A percentile compares a stretch with the other conserved stretches of the same genome.
These are phyloP conservation scores for Cryptocephalus moraei DNA, from an alignment of 2,888 invertebrate genomes.

Conservation along the genomic window DNA sequence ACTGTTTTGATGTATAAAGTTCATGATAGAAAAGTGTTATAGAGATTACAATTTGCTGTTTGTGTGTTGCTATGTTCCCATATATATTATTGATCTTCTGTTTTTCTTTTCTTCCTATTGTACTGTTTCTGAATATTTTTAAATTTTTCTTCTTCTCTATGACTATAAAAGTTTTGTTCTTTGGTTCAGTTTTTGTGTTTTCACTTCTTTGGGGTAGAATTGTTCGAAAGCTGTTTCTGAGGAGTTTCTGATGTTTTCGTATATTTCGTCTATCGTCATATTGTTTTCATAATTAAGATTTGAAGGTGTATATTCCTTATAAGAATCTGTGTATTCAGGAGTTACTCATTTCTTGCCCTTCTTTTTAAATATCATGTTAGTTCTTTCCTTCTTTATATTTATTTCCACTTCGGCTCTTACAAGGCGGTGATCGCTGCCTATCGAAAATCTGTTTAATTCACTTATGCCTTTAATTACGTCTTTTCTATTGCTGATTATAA, in stretches of 20 bases:
- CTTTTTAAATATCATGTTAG: not conserved
- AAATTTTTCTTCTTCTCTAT: not conserved
- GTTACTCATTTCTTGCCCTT: not conserved
- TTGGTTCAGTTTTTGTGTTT: not conserved
- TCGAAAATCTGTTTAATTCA: not conserved
- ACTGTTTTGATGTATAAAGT: not conserved
- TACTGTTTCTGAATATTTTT: not conserved
- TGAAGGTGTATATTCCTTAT: not conserved
- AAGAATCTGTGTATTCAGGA: not conserved
- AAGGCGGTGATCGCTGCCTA: not conserved
- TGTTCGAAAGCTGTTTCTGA: not conserved
- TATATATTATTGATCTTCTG: not conserved
- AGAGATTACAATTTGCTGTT: not conserved
- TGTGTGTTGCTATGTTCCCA: not conserved
- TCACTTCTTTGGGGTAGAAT: too few species aligned
- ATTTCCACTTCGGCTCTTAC: not conserved
- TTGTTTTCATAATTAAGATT: not conserved
- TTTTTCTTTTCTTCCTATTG: not conserved
- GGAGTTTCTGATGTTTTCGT: not conserved
- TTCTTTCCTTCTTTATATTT: not conserved
- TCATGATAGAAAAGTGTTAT: not conserved
- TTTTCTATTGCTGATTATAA: too few species aligned
- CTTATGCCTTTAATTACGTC: not conserved
- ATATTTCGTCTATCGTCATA: not conserved
- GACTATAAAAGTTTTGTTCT: not conserved